A percentile compares a stretch with the other conserved stretches of the same genome.
Evolutionary conservation across 2,888 invertebrate species (phyloP).

Genomic region (Eilema caniola): DNA sequence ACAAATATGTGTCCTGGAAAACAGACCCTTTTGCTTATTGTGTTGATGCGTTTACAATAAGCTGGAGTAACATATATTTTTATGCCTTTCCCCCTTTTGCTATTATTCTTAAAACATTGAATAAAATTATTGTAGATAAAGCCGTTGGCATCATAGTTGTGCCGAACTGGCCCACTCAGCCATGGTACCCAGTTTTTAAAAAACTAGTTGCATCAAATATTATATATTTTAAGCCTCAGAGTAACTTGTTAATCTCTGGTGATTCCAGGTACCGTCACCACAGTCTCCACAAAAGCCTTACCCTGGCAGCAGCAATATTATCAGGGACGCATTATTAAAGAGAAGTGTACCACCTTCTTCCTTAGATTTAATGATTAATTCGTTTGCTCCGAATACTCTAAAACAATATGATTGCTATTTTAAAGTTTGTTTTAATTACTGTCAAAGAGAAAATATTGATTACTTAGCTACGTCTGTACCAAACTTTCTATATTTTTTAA

Average conservation of each 20-base stretch:
- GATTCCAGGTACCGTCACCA: no score
- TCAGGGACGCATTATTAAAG: slow-evolving; percentile 9
- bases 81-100: slow-evolving; percentile 45
- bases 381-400: slow-evolving; percentile 3
- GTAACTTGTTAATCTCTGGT: no score
- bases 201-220: no score
- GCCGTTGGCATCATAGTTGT: slow-evolving; percentile 41
- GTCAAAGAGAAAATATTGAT: no score
- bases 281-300: neutral
- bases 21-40: slow-evolving; percentile 45
- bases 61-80: slow-evolving; percentile 29
- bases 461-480: neutral
- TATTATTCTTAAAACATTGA: slow-evolving; percentile 7
- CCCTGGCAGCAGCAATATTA: neutral
- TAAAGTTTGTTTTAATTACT: slow-evolving; percentile 17
- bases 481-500: neutral
- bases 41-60: no score
- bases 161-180: slow-evolving; percentile 43
- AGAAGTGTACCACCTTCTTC: slow-evolving; percentile 14
- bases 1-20: slow-evolving; percentile 40
- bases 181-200: slow-evolving; percentile 44
- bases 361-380: slow-evolving; percentile 11
- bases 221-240: neutral
- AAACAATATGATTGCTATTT: slow-evolving; percentile 15
- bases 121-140: slow-evolving; percentile 41